Evolutionary conservation across 2,888 invertebrate genomes (phyloP).

Genomic region (Apotomis betuletana): DNA sequence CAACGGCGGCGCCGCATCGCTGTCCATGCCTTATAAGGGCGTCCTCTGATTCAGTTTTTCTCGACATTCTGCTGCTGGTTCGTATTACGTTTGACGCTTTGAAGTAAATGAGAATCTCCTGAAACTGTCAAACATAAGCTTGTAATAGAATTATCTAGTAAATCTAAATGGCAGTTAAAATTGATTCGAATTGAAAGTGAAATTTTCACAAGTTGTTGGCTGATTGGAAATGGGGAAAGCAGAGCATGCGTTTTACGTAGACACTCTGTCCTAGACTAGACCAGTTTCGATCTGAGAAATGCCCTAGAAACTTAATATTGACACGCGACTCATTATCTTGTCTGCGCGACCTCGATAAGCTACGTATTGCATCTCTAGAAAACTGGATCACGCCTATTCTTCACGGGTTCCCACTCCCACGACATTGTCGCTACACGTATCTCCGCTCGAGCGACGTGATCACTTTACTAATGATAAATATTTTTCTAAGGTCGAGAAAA

Average conservation of each 20-base stretch:
- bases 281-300: constrained; percentile 54
- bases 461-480: constrained; percentile 69
- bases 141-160: too few relatives aligned
- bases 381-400: constrained; percentile 79
- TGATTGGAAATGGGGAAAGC: constrained; percentile 25
- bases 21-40: constrained; percentile 34
- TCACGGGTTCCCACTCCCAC: constrained; percentile 79
- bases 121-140: too few relatives aligned
- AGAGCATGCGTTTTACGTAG: constrained; percentile 16
- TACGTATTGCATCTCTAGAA: constrained; percentile 70
- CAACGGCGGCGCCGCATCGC: constrained; percentile 45
- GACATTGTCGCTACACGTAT: constrained; percentile 68
- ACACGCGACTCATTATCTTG: constrained; percentile 68
- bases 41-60: constrained; percentile 36
- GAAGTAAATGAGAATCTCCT: background rate
- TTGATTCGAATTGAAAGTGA: too few relatives aligned
- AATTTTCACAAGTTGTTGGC: too few relatives aligned
- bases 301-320: constrained; percentile 71
- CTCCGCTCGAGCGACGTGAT: constrained; percentile 70
- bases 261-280: constrained; percentile 56
- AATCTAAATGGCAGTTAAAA: too few relatives aligned
- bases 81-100: background rate
- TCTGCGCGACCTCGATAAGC: constrained; percentile 74
- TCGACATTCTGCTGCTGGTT: constrained; percentile 10
- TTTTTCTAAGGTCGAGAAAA: constrained; percentile 67